These are phyloP conservation scores for Calliphora vomitoria DNA, from an alignment of 2,888 invertebrate species.

Conservation along the genomic window DNA sequence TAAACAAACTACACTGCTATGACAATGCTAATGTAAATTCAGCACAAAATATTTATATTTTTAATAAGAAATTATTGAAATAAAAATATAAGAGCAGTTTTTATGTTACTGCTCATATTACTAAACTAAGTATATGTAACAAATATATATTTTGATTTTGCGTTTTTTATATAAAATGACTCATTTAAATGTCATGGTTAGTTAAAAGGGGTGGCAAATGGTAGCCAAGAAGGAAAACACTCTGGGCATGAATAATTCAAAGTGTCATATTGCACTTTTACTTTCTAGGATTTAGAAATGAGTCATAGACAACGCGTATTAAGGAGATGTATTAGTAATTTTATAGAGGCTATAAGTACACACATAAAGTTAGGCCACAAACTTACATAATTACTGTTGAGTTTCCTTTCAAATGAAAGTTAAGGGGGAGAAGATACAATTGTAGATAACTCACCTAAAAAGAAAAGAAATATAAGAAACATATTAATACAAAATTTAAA, in stretches of 20 bases:
- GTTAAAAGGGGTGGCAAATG: conserved; percentile 30
- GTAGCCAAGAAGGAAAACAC: background rate
- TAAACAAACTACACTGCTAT: background rate
- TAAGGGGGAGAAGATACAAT: background rate
- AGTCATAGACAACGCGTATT: conserved; percentile 30
- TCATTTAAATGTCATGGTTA: conserved; percentile 57
- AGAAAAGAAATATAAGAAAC: conserved; percentile 2
- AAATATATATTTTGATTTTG: background rate
- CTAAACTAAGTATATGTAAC: background rate
- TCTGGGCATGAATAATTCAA: conserved; percentile 26
- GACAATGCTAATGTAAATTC: background rate
- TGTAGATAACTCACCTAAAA: conserved; percentile 63
- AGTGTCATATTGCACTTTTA: conserved; percentile 62
- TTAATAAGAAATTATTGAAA: conserved; percentile 4
- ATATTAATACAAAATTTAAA: background rate
- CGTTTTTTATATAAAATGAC: conserved; percentile 45
- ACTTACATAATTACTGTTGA: conserved; percentile 54
- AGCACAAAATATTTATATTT: background rate
- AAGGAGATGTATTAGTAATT: conserved; percentile 11
- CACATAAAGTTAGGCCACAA: background rate
- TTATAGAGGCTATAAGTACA: background rate
- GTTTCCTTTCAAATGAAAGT: background rate
- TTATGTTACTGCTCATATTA: background rate
- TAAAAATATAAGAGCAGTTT: background rate
- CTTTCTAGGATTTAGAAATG: conserved; percentile 62